Evolutionary conservation across 1,140 invertebrate genomes (phyloP), one percentile per base, ranked within the genome.

Genomic region (Pissodes strobi): DNA sequence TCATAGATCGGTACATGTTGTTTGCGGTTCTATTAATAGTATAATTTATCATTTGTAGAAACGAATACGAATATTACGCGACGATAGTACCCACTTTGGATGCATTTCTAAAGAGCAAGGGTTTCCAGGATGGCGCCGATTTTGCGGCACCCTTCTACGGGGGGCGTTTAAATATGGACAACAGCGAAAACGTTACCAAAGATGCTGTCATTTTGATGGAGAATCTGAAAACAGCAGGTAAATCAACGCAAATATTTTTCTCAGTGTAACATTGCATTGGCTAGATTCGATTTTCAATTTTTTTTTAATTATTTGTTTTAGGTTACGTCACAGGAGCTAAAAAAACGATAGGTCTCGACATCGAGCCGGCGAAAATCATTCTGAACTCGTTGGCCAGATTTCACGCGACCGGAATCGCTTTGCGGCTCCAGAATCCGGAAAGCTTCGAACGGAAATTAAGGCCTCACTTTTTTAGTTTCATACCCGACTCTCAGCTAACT

Each of bases 391-490:
- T 80, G 72, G 78, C 79, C 0, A 79, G 78, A 0, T 78, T 82
- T 15, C 71, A 79, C 3, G 85, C 86, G 27, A 72, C 78, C 1
- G 85, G 86, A 69, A 76, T 60, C n/a, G 57, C 15, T 4, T 17
- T 60, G 5, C 48, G 22, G 27, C 8, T 15, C 6, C 10, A 30
- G 4, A 9, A 59, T n/a, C 56, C 56, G 15, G 25, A 59, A 17
- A 21, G 4, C 2, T 59, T 59, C 23, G 25, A 27, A 27, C 8
- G 22, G n/a, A 59, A 59, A 12, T 3, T 60, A 9, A 48, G 13
- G 22, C 41, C 41, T 13, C 19, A 60, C 19, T 39, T 48, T 37
- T 38, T 17, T 25, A 23, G 5, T 19, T 56, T 39, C 15, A 18
- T 3, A 21, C 18, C 21, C 19, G 12, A 1, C 17, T 9, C 18